Base-by-base conservation (phyloP, 2,888 invertebrate species). In the Pseudococcus longispinus region DNA sequence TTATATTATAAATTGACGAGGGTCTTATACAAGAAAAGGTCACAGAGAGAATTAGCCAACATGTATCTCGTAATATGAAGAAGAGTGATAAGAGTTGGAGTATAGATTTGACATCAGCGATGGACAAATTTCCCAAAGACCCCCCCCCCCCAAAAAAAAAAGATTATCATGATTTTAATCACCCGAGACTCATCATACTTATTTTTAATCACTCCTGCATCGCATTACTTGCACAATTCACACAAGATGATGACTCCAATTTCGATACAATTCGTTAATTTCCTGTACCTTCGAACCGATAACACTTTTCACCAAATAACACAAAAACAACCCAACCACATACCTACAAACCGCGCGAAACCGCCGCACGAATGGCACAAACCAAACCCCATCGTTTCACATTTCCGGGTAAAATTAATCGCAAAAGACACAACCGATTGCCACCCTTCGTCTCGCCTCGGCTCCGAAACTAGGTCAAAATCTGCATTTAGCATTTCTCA, bases 401-500 rank as follows among this genome's bases (percentile, higher is more conserved):
- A 8, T n/a, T 6, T 55, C n/a, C 15, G n/a, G n/a, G 55, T 55
- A 15, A 55, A 60, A 60, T 23, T 60, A 23, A 60, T 60, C 23
- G 9, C 60, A 20, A 60, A 60, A 60, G 23, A 60, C 23, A 60
- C 23, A 23, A 60, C 60, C 60, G 15, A 60, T 23, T 11, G 23
- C 60, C 9, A 60, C 60, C 60, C 60, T 23, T 23, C 60, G 20
- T 23, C 60, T 60, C 13, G 23, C 23, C 20, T 23, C 20, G 23
- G n/a, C 9, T 8, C 11, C 1, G 9, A 9, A 60, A 60, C 60
- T 23, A 60, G 60, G 60, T 60, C 60, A 60, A 60, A 60, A 60
- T 60, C 60, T 60, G 60, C 60, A 60, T 60, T 60, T 60, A 60
- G 60, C 60, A 60, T 60, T 60, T 60, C 60, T 60, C 60, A 60